Percentiles rank a stretch among this genome's conserved stretches.
These are phyloP conservation scores for Pterostichus madidus DNA, from an alignment of 2,888 invertebrate species.

Conservation along the genomic window DNA sequence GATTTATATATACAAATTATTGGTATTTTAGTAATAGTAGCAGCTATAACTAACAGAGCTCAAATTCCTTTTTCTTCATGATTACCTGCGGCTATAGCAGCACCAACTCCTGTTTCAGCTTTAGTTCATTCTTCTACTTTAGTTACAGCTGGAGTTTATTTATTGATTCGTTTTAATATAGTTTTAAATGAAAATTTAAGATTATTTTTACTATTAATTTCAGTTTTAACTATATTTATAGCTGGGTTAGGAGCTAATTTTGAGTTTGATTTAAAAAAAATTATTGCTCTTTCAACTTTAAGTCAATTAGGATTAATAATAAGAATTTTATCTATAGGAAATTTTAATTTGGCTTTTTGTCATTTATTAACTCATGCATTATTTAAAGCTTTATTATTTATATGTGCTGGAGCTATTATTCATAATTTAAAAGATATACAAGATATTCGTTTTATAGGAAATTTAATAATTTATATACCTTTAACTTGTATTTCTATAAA, in stretches of 20 bases:
- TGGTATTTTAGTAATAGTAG: slow-evolving; percentile 78
- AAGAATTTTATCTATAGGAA: slow-evolving; percentile 78
- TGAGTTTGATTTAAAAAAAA: slow-evolving; percentile 87
- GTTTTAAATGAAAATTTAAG: slow-evolving; percentile 77
- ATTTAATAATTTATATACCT: slow-evolving; percentile 78
- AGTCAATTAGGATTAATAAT: slow-evolving; percentile 88
- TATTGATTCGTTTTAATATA: slow-evolving; percentile 85
- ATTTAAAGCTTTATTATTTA: slow-evolving; percentile 86
- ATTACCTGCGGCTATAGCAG: slow-evolving; percentile 87
- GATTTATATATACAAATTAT: slow-evolving; percentile 77
- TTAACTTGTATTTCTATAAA: slow-evolving; percentile 78
- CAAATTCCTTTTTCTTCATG: slow-evolving; percentile 90
- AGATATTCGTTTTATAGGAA: slow-evolving; percentile 84
- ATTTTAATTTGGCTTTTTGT: slow-evolving; percentile 81
- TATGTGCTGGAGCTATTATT: slow-evolving; percentile 85
- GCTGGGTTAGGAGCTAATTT: slow-evolving; percentile 81
- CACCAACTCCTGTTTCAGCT: slow-evolving; percentile 85
- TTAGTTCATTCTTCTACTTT: slow-evolving; percentile 77
- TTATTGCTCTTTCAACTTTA: slow-evolving; percentile 88
- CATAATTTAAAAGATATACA: slow-evolving; percentile 82
- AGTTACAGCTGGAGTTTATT: slow-evolving; percentile 76
- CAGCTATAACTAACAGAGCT: slow-evolving; percentile 87
- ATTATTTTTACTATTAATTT: slow-evolving; percentile 78
- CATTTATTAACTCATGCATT: slow-evolving; percentile 85
- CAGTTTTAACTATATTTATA: slow-evolving; percentile 81